Conservation (phyloP, 2,113 vertebrate species). For the Leucosticte australis region DNA sequence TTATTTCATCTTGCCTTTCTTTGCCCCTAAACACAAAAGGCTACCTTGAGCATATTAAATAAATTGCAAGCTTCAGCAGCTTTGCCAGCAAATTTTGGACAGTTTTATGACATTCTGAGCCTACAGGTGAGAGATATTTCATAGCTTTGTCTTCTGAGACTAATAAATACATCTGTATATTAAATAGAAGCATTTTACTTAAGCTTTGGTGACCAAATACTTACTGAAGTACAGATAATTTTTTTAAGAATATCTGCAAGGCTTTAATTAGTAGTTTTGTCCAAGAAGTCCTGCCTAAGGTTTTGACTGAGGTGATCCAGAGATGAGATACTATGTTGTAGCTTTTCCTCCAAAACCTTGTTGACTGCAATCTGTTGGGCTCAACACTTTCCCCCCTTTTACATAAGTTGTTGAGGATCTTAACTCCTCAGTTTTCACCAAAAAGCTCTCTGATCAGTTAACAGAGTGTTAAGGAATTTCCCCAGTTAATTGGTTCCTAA, state of each 20-base stretch:
- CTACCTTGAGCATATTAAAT: neutral
- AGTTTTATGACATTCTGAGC: neutral
- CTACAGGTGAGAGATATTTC: neutral
- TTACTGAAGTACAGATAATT: neutral
- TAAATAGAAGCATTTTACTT: neutral
- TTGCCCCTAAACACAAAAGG: neutral
- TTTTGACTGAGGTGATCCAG: neutral
- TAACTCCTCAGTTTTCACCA: neutral
- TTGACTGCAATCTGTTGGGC: neutral
- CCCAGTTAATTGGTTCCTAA: neutral
- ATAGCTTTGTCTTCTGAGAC: neutral
- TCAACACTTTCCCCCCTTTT: neutral
- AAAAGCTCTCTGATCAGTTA: neutral
- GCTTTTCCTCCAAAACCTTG: neutral
- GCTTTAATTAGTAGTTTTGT: neutral
- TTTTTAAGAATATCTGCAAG: neutral
- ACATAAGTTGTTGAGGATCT: neutral
- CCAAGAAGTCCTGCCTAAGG: neutral
- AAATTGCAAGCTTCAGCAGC: neutral
- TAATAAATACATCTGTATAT: neutral
- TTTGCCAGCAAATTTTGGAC: neutral
- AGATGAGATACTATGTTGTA: neutral
- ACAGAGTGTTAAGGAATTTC: neutral
- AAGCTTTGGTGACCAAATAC: neutral
- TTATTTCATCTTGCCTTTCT: neutral